Evolutionary conservation across 1,140 invertebrate species (phyloP).

Genomic region (Rhagoletis pomonella): DNA sequence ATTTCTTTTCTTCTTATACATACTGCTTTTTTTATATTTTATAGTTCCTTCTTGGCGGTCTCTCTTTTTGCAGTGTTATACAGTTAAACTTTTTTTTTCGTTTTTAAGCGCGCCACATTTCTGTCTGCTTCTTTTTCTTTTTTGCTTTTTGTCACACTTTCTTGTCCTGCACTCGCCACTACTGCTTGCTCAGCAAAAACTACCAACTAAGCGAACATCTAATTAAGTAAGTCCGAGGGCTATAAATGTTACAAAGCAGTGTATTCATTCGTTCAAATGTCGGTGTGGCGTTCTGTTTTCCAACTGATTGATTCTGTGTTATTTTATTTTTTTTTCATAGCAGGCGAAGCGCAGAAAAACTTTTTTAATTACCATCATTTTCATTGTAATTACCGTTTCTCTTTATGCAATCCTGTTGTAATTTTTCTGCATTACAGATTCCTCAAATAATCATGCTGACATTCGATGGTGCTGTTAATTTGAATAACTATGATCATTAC

Average conservation of each 20-base stretch:
- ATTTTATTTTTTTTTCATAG: background rate
- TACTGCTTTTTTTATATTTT: background rate
- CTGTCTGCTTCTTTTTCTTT: background rate
- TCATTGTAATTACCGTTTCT: conserved; percentile 7
- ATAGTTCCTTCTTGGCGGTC: background rate
- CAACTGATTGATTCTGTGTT: conserved; percentile 34
- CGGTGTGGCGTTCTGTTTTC: background rate
- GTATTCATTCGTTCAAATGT: background rate
- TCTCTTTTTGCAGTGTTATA: background rate
- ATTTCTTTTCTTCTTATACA: background rate
- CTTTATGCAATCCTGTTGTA: background rate
- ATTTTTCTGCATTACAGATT: conserved; percentile 78
- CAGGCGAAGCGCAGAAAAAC: background rate
- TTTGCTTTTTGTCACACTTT: background rate
- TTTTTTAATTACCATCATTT: conserved; percentile 51
- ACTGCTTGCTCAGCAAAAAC: conserved; percentile 1
- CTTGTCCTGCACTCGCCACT: background rate
- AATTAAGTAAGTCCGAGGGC: conserved; percentile 21
- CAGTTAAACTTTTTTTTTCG: background rate
- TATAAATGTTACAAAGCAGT: background rate
- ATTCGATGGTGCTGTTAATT: conserved; percentile 94
- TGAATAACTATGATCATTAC: conserved; percentile 93
- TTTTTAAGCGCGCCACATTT: no score
- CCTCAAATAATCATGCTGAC: conserved; percentile 96
- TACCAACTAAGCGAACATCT: conserved; percentile 2